Evolutionary conservation across 2,888 invertebrate species (phyloP).

Genomic region (Rotaria socialis): DNA sequence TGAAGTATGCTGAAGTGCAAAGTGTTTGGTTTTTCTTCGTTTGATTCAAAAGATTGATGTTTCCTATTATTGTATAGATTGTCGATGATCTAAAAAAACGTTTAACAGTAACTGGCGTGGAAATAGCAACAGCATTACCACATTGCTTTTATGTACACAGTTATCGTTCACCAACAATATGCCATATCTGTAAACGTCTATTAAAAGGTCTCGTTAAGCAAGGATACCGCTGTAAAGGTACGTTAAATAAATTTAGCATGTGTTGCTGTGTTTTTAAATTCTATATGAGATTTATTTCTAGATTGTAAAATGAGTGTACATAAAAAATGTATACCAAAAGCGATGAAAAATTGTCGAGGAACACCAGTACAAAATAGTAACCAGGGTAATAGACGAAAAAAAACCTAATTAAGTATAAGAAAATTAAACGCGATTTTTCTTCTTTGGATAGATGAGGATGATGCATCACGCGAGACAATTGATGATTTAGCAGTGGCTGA

Average conservation of each 20-base stretch:
- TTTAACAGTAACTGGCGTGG: conserved; percentile 18
- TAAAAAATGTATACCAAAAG: conserved; percentile 82
- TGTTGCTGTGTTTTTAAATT: too few relatives aligned
- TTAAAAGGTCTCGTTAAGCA: conserved; percentile 84
- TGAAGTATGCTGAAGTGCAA: too few relatives aligned
- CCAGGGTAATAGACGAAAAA: background rate
- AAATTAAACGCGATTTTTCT: background rate
- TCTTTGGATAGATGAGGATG: background rate
- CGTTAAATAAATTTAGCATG: background rate
- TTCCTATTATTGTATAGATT: background rate
- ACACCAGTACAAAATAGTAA: background rate
- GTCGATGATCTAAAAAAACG: background rate
- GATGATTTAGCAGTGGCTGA: background rate
- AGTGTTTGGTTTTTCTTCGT: too few relatives aligned
- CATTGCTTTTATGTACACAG: conserved; percentile 94
- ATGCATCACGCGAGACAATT: background rate
- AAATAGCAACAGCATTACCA: conserved; percentile 64
- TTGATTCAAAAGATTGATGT: too few relatives aligned
- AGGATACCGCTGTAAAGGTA: conserved; percentile 85
- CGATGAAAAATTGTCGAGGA: conserved; percentile 74
- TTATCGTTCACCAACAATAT: conserved; percentile 91
- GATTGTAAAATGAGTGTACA: conserved; percentile 61
- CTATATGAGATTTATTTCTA: background rate
- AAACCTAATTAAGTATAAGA: background rate
- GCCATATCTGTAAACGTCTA: conserved; percentile 89